Evolutionary conservation across 2,888 invertebrate genomes (phyloP).

Genomic region (Eubasilissa splendida): DNA sequence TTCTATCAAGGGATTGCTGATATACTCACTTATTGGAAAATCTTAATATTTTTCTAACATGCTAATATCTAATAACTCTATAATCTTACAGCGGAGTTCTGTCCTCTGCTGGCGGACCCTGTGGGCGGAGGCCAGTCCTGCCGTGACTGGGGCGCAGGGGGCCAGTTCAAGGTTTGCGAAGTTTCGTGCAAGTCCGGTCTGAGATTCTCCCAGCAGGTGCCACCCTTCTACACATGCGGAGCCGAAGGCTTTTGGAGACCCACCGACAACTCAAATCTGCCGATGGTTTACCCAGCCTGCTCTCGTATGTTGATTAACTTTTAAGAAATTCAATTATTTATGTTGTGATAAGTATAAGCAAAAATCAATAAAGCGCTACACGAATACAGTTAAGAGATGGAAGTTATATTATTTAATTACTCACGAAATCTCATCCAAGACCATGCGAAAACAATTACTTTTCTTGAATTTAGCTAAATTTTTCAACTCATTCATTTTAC

Average conservation of each 20-base stretch:
- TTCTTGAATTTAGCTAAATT: too few species aligned
- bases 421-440: too few species aligned
- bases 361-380: too few species aligned
- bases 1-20: too few species aligned
- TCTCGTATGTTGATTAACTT: constrained; percentile 77
- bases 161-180: constrained; percentile 96
- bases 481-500: too few species aligned
- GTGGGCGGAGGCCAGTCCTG: constrained; percentile 93
- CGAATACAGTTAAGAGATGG: too few species aligned
- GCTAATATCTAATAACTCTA: not conserved
- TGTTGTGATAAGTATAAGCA: too few species aligned
- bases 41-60: not conserved
- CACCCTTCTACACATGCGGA: constrained; percentile 98
- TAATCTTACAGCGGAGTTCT: constrained; percentile 85
- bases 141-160: constrained; percentile 96
- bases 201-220: constrained; percentile 93
- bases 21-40: too few species aligned
- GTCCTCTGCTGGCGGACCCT: constrained; percentile 90
- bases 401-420: too few species aligned
- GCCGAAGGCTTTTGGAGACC: constrained; percentile 98
- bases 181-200: constrained; percentile 90
- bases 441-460: too few species aligned
- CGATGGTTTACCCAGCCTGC: constrained; percentile 92
- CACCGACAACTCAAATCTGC: constrained; percentile 83
- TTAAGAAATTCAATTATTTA: too few species aligned